Conservation (phyloP, 2,888 invertebrate species). For the Portevinia maculata region DNA sequence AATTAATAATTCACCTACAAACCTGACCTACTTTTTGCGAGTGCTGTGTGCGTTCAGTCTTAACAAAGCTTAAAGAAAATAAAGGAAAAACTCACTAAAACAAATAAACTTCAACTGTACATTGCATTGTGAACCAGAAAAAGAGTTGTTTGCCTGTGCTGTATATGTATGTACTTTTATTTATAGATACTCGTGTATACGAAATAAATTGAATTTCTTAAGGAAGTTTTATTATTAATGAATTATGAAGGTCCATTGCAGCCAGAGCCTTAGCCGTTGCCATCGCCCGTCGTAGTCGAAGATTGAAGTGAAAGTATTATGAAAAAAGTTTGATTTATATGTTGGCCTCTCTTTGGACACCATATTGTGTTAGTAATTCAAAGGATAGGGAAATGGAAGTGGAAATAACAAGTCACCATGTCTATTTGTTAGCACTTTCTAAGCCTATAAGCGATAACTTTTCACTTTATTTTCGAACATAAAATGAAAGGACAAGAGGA, state of each 20-base stretch:
- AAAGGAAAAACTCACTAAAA: slow-evolving; percentile 4
- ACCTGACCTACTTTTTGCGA: not conserved
- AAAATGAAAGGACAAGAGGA: not conserved
- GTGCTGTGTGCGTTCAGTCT: too few species aligned
- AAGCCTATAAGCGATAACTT: slow-evolving; percentile 22
- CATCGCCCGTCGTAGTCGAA: too few species aligned
- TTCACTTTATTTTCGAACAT: not conserved
- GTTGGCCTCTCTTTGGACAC: not conserved
- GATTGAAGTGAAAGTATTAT: slow-evolving; percentile 23
- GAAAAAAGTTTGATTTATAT: slow-evolving; percentile 25
- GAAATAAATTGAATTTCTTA: slow-evolving; percentile 34
- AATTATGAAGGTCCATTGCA: not conserved
- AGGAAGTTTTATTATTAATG: slow-evolving; percentile 48
- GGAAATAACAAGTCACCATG: slow-evolving; percentile 26
- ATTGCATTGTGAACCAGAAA: not conserved
- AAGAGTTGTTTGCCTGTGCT: not conserved
- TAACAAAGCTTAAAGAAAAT: too few species aligned
- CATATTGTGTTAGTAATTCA: slow-evolving; percentile 2
- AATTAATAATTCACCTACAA: slow-evolving; percentile 1
- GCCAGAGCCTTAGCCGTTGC: not conserved
- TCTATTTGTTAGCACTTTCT: slow-evolving; percentile 11
- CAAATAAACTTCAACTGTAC: not conserved
- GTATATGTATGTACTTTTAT: not conserved
- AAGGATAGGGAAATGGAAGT: not conserved
- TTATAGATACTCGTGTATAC: too few species aligned